phyloP scores from a whole-genome alignment of 2,113 vertebrate species.

The Indicator maculatus region DNA sequence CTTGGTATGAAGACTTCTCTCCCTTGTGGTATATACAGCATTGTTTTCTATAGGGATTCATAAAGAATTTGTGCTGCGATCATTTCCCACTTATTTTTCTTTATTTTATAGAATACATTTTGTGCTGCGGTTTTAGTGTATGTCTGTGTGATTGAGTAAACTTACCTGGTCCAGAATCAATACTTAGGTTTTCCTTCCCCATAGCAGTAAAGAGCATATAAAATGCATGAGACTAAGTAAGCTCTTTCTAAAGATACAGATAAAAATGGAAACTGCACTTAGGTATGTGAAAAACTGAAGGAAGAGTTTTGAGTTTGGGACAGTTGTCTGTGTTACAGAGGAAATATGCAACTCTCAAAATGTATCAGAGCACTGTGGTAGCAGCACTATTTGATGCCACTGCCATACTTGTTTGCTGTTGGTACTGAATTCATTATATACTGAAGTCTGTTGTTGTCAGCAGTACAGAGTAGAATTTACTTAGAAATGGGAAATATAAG shows the following conservation, averaged over 20 bases:
- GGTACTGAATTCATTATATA: background rate
- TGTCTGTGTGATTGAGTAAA: conserved; percentile 22
- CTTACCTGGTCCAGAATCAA: conserved; percentile 20
- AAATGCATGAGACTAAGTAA: conserved; percentile 43
- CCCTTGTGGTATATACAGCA: background rate
- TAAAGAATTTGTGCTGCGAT: conserved; percentile 33
- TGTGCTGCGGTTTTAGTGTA: conserved; percentile 28
- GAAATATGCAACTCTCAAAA: background rate
- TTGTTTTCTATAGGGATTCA: background rate
- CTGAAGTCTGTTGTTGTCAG: background rate
- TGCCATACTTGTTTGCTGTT: background rate
- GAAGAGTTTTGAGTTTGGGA: background rate
- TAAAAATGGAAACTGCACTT: conserved; percentile 28
- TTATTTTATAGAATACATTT: conserved; percentile 31
- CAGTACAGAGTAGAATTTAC: background rate
- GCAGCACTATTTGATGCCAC: background rate
- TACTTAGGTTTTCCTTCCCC: conserved; percentile 1
- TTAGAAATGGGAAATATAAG: background rate
- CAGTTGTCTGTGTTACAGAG: background rate
- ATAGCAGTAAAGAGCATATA: background rate
- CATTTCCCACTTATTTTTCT: conserved; percentile 7
- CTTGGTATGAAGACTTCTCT: background rate
- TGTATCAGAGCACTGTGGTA: background rate
- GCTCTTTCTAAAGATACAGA: conserved; percentile 4
- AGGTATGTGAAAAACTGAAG: background rate